phyloP scores from a whole-genome alignment of 2,113 vertebrate genomes.

The Egretta garzetta region DNA sequence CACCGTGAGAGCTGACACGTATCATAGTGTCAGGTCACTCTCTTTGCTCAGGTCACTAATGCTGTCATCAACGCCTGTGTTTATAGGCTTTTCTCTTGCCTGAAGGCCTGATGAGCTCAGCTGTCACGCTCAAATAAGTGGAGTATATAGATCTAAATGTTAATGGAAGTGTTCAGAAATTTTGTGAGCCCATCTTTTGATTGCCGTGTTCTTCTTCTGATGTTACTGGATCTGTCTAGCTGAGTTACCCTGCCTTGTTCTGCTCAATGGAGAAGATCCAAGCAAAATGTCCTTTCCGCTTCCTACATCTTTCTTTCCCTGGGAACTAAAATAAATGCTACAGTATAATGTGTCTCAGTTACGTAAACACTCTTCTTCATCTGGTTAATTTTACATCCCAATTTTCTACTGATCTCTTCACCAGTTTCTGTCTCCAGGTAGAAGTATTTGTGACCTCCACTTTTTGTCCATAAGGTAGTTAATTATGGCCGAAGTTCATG shows the following conservation, averaged over 20 bases:
- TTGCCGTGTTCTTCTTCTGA: background rate
- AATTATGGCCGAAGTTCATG: background rate
- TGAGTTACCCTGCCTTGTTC: background rate
- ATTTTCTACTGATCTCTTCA: background rate
- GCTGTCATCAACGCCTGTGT: fast-evolving
- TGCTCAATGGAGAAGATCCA: background rate
- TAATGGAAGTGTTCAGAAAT: background rate
- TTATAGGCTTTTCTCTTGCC: background rate
- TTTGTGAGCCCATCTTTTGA: background rate
- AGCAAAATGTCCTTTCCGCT: background rate
- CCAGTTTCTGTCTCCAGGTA: background rate
- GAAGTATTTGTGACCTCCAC: background rate
- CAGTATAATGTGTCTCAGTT: background rate
- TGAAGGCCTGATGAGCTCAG: background rate
- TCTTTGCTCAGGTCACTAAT: background rate
- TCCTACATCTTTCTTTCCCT: background rate
- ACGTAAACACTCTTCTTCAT: background rate
- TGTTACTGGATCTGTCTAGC: background rate
- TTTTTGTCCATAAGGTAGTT: background rate
- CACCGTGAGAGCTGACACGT: background rate
- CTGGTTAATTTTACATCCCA: background rate
- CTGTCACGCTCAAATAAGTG: background rate
- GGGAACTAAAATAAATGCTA: background rate
- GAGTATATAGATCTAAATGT: background rate
- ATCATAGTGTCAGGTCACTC: background rate